Evolutionary conservation across 2,797 vertebrate genomes (phyloP).

Genomic region (Rousettus madagascariensis): DNA sequence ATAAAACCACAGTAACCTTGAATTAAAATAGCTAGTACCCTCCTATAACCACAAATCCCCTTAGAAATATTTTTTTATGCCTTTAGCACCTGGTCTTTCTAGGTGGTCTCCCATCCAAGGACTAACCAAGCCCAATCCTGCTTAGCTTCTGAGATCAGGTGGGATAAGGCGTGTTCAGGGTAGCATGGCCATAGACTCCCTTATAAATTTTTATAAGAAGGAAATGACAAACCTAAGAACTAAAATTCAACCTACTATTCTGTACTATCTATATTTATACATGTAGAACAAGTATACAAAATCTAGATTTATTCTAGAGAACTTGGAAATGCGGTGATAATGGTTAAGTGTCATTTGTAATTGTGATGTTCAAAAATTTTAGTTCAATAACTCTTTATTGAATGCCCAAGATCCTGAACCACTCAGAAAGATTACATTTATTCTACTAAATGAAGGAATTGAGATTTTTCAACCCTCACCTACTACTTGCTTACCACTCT

Average conservation of each 20-base stretch:
- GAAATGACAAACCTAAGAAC: neutral
- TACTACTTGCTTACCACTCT: neutral
- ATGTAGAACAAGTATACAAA: neutral
- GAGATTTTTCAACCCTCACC: neutral
- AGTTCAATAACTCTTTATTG: neutral
- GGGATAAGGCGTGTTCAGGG: too few relatives aligned
- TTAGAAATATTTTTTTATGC: neutral
- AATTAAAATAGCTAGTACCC: neutral
- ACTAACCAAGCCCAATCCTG: too few relatives aligned
- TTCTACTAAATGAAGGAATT: neutral
- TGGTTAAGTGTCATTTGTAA: neutral
- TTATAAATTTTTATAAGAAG: neutral
- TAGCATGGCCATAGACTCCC: neutral
- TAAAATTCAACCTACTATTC: neutral
- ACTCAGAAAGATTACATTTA: neutral
- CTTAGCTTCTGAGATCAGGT: too few relatives aligned
- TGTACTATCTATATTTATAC: neutral
- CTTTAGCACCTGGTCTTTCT: too few relatives aligned
- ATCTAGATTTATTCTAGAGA: neutral
- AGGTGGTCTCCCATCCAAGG: too few relatives aligned
- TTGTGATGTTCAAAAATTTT: neutral
- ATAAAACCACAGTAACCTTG: neutral
- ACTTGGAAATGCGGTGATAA: neutral
- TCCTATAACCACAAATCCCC: neutral
- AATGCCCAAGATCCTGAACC: neutral